Percentiles rank a stretch among this genome's conserved stretches.
Evolutionary conservation across 2,797 vertebrate genomes (phyloP).

Genomic region (Botia almorhae): DNA sequence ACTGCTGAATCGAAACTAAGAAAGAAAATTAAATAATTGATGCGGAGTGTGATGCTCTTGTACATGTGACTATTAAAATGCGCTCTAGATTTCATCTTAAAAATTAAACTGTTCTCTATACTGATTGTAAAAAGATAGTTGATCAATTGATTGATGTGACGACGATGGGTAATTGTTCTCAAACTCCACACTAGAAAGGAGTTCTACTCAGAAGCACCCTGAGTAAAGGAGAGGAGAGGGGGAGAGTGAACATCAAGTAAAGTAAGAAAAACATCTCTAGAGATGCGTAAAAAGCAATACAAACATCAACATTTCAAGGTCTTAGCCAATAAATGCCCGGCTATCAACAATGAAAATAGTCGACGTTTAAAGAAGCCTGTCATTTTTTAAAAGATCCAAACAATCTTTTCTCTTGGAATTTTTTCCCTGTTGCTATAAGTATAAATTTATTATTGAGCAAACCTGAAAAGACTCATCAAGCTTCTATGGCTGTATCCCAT

Average conservation of each 20-base stretch:
- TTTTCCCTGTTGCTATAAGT: neutral
- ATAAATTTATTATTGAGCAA: slow-evolving; percentile 15
- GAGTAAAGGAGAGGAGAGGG: slow-evolving; percentile 37
- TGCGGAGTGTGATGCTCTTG: slow-evolving; percentile 12
- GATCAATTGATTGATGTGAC: slow-evolving; percentile 69
- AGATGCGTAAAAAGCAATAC: slow-evolving; percentile 4
- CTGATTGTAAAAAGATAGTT: slow-evolving; percentile 53
- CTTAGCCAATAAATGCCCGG: slow-evolving; percentile 11
- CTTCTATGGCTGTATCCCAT: slow-evolving; percentile 61
- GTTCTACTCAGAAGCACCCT: slow-evolving; percentile 54
- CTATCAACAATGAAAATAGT: slow-evolving; percentile 33
- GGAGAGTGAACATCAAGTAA: slow-evolving; percentile 9
- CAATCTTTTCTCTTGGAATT: slow-evolving; percentile 51
- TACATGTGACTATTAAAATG: neutral
- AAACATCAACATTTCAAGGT: slow-evolving; percentile 20
- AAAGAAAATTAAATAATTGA: neutral
- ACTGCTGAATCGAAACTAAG: no score
- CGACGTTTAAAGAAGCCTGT: slow-evolving; percentile 21
- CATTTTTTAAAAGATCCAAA: slow-evolving; percentile 33
- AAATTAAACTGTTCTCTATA: slow-evolving; percentile 2
- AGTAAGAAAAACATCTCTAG: no score
- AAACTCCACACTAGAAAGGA: slow-evolving; percentile 59
- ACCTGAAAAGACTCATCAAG: slow-evolving; percentile 42
- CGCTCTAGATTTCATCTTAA: slow-evolving; percentile 12
- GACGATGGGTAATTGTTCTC: slow-evolving; percentile 54